Evolutionary conservation across 1,140 invertebrate species (phyloP), one percentile per base, ranked within the genome.

Genomic region (Leucophenga varia): DNA sequence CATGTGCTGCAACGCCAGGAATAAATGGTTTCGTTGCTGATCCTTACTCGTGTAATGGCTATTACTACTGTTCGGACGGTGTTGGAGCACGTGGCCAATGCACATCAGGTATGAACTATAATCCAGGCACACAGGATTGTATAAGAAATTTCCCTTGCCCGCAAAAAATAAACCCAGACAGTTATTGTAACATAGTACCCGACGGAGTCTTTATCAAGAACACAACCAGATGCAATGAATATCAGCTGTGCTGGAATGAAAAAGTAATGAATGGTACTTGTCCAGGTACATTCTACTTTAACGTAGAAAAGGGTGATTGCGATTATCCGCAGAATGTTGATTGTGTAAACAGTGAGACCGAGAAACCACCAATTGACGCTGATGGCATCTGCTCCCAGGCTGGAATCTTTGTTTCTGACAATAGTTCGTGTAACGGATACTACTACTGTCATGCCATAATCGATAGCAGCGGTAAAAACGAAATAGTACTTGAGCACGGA

Each of bases 21-120:
- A 18, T 10, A 10, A 40, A 58, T 31, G 69, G 69, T 2, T 73
- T 73, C 16, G 40, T 54, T 0, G 52, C 47, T 6, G 65, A 73
- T 59, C 70, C 65, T 2, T 70, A 70, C n/a, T 49, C 63, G 13
- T 73, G 70, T 36, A 63, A 57, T 31, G 56, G 58, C 2, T 73
- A 72, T 8, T 72, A 70, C 22, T 72, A 73, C 36, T 73, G 70
- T 30, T 6, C 5, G 1, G 25, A 63, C 12, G 70, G 70, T 2
- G 16, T 18, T 10, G 70, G 59, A 3, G 47, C 39, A 0, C 51
- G 34, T 2, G 70, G 70, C 1, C 37, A 44, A 7, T 73, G 70
- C 40, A 42, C 36, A 7, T 2, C 35, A 7, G 70, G 63, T n/a
- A 38, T 61, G 35, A 72, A 70, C 44, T 73, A 32, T 7, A 68